Base-by-base conservation (phyloP, 2,888 invertebrate species). In the Philereme vetulata region DNA sequence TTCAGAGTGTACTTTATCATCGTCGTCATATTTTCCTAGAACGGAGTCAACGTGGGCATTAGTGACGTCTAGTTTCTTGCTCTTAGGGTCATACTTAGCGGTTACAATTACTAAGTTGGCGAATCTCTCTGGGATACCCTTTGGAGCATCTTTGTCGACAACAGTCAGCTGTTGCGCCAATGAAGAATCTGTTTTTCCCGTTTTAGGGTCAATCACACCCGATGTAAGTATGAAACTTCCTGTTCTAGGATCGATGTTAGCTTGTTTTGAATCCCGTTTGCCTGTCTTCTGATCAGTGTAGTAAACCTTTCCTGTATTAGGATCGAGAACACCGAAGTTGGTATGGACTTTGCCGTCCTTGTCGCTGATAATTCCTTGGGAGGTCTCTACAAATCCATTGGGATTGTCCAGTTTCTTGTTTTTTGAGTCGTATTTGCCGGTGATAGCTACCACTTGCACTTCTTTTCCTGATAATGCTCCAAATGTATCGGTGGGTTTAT, bases 331-430 rank as follows among this genome's bases (percentile, higher is more conserved):
- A 88, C 95, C 85, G 91, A 95, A 81, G 93, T 95, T 85, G 75
- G 94, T 73, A 75, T 95, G 95, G 67, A 95, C 94, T 86, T 94
- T 95, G 62, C 95, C 94, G 45, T 95, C 95, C 84, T 95, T 95
- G 66, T 95, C 95, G 70, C 94, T 94, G 65, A 95, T 94, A 70
- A 95, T 90, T 59, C 88, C 88, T 78, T 87, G 85, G 0, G 91
- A 91, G 1, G 86, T 88, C 70, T 92, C 94, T 38, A 93, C 82
- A 49, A 90, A 92, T 21, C 94, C 94, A 51, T 92, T 93, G 6
- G 94, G 93, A 65, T 93, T 87, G 65, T 94, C 94, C 7, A 94
- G 78, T 74, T 93, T 93, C 56, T 93, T 94, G 45, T 87, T 92
- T 78, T 94, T 94, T 0, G 93, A 86, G 70, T 94, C 94, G 68